Evolutionary conservation across 2,888 invertebrate genomes (phyloP).

Genomic region (Stenodera caucasica): DNA sequence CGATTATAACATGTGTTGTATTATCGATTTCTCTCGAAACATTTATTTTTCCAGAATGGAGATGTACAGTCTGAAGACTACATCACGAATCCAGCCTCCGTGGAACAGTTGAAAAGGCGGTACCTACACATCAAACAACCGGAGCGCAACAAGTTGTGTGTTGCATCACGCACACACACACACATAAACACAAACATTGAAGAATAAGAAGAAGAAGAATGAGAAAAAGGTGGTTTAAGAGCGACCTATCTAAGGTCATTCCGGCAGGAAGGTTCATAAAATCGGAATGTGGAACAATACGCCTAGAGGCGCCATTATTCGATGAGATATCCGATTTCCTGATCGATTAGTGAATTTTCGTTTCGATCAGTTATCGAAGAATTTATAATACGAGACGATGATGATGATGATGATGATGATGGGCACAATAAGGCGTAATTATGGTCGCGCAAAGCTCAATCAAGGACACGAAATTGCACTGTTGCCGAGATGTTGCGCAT

Average conservation of each 20-base stretch:
- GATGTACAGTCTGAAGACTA: slow-evolving; percentile 32
- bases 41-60: slow-evolving; percentile 4
- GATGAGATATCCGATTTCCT: slow-evolving; percentile 3
- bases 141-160: slow-evolving; percentile 24
- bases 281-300: slow-evolving; percentile 13
- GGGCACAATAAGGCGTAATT: slow-evolving; percentile 10
- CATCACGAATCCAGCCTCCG: slow-evolving; percentile 35
- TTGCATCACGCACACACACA: slow-evolving; percentile 5
- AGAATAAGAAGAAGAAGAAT: too few species aligned
- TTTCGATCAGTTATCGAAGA: too few species aligned
- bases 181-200: background rate
- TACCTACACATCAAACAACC: slow-evolving; percentile 21
- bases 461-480: slow-evolving; percentile 12
- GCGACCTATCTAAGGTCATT: slow-evolving; percentile 14
- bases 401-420: slow-evolving; percentile 2
- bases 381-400: background rate
- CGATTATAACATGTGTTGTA: too few species aligned
- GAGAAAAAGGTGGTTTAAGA: background rate
- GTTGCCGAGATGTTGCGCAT: slow-evolving; percentile 12
- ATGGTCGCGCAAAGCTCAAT: slow-evolving; percentile 8
- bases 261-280: slow-evolving; percentile 12
- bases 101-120: slow-evolving; percentile 31
- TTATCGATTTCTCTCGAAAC: background rate
- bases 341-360: too few species aligned
- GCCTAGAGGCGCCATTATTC: background rate